These are phyloP conservation scores for Hyperoodon ampullatus DNA, from an alignment of 2,113 vertebrate species.

Conservation along the genomic window DNA sequence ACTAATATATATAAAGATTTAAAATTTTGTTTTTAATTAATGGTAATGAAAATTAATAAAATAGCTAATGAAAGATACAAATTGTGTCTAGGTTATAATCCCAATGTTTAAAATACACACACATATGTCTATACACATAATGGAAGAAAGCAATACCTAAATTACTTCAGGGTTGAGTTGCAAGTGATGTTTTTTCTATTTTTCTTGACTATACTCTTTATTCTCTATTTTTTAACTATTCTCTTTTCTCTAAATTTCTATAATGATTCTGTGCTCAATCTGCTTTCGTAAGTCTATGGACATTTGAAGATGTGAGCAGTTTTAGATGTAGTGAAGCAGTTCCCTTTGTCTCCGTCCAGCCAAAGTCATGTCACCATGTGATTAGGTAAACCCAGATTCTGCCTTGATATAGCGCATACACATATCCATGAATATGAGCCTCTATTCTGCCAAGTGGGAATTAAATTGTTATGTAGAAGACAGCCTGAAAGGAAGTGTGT, in stretches of 20 bases:
- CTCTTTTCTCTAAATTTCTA: neutral
- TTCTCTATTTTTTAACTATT: neutral
- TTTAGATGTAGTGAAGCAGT: neutral
- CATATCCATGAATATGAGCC: neutral
- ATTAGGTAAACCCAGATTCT: neutral
- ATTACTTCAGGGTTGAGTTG: neutral
- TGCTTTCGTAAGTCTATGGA: neutral
- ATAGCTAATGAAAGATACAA: neutral
- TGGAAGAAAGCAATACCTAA: neutral
- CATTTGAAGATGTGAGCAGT: neutral
- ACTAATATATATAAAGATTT: neutral
- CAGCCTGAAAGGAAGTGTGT: constrained; percentile 68
- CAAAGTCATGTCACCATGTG: neutral
- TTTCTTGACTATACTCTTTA: neutral
- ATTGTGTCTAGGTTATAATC: neutral
- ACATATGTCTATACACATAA: neutral
- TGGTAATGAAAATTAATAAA: neutral
- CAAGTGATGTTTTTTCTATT: neutral
- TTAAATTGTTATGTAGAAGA: constrained; percentile 72
- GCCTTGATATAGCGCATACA: neutral
- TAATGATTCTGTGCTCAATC: neutral
- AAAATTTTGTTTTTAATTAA: neutral
- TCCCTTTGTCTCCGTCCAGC: neutral
- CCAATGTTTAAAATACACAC: neutral
- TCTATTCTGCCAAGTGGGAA: constrained; percentile 36